These are phyloP conservation scores for Cantharis nigra DNA, from an alignment of 2,888 invertebrate species.

Conservation along the genomic window DNA sequence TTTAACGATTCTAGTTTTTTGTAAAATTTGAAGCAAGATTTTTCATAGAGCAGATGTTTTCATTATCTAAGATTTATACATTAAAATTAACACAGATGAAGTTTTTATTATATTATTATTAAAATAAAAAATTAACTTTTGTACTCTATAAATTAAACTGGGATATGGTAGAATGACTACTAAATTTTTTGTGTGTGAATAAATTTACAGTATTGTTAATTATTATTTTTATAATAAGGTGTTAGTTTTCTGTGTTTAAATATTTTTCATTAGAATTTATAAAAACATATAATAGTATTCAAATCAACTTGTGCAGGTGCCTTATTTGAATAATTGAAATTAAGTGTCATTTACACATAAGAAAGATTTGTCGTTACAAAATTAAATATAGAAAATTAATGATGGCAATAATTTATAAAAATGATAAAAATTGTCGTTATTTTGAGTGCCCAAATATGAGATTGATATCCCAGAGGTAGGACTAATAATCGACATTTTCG, in stretches of 20 bases:
- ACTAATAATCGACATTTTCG: conserved; percentile 9
- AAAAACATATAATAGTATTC: not conserved
- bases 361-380: not conserved
- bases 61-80: not conserved
- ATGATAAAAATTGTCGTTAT: not conserved
- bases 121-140: not conserved
- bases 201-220: not conserved
- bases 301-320: not conserved
- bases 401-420: not conserved
- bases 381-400: not conserved
- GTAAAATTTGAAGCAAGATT: not conserved
- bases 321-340: not conserved
- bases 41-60: not conserved
- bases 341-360: not conserved
- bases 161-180: not conserved
- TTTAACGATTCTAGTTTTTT: not conserved
- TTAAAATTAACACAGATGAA: not conserved
- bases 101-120: not conserved
- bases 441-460: not conserved
- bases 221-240: not conserved
- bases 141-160: not conserved
- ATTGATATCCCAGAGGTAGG: not conserved
- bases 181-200: not conserved
- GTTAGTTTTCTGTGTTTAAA: not conserved
- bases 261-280: not conserved